Percentiles rank a stretch among this genome's conserved stretches.
Conservation (phyloP, 2,888 invertebrate species). For the Drosophila pseudotakahashii region DNA sequence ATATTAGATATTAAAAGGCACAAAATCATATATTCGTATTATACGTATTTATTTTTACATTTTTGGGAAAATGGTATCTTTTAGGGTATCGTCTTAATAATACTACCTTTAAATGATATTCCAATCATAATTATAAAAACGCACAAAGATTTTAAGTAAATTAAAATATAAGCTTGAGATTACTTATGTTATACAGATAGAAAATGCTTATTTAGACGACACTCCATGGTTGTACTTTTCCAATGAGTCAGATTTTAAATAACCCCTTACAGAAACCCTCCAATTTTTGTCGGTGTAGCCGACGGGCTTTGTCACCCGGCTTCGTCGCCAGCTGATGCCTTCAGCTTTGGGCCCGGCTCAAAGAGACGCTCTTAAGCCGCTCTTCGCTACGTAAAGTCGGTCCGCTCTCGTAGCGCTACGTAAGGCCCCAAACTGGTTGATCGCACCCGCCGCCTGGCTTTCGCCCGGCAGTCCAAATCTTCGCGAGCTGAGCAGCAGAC, state of each 20-base stretch:
- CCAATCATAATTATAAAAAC: no score
- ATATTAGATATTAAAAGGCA: no score
- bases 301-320: background rate
- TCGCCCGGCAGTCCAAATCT: conserved; percentile 70
- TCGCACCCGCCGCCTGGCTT: conserved; percentile 75
- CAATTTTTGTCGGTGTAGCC: background rate
- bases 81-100: no score
- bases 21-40: no score
- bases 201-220: no score
- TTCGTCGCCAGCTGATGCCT: conserved; percentile 8
- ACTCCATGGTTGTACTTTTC: background rate
- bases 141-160: no score
- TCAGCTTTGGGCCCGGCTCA: conserved; percentile 8
- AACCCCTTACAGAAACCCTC: background rate
- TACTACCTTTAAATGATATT: no score
- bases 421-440: conserved; percentile 66
- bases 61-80: no score
- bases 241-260: background rate
- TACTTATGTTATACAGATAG: no score
- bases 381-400: conserved; percentile 41
- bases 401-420: conserved; percentile 41
- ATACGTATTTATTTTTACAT: no score
- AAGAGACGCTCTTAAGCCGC: conserved; percentile 28
- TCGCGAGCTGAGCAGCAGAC: conserved; percentile 67
- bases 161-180: no score